Conservation (phyloP, 2,888 invertebrate genomes). For the Caenorhabditis sp. region DNA sequence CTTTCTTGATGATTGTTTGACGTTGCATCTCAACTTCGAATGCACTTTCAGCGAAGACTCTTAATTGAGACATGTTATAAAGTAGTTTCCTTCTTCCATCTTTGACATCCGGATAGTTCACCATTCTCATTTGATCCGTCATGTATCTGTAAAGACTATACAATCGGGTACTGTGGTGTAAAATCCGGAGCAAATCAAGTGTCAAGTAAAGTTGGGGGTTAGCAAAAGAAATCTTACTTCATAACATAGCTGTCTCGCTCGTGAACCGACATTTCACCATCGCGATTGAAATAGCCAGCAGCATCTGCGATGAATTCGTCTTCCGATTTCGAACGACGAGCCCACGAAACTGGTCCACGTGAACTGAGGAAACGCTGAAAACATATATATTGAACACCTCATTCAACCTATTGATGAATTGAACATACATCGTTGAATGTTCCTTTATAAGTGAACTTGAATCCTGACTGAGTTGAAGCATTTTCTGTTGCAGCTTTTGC, state of each 20-base stretch:
- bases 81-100: neutral
- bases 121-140: constrained; percentile 9
- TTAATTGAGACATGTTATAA: neutral
- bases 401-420: too few species aligned
- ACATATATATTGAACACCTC: too few species aligned
- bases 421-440: neutral
- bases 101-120: neutral
- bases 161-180: too few species aligned
- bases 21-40: constrained; percentile 18
- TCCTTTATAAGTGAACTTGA: neutral
- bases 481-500: too few species aligned
- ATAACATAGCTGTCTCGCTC: constrained; percentile 5
- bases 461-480: too few species aligned
- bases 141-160: constrained; percentile 7
- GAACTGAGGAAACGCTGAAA: neutral
- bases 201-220: neutral
- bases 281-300: neutral
- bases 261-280: neutral
- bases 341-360: neutral
- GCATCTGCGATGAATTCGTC: constrained; percentile 5
- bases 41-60: constrained; percentile 12
- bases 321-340: neutral
- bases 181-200: too few species aligned
- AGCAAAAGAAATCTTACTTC: neutral
- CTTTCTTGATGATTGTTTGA: constrained; percentile 12